Conservation (phyloP, 2,888 invertebrate species). For the Melolontha melolontha region DNA sequence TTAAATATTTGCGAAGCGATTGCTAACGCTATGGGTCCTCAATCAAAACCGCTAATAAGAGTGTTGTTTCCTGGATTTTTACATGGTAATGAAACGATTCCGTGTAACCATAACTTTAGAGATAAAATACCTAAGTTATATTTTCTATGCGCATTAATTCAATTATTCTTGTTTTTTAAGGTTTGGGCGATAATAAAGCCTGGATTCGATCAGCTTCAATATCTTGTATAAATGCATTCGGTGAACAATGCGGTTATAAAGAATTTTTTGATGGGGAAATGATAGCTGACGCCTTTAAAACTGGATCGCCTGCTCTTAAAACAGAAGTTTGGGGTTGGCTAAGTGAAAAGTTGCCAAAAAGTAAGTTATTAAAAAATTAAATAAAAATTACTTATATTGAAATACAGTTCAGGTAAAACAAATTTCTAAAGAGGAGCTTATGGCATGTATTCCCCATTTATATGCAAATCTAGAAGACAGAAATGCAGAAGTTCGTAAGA, state of each 20-base stretch:
- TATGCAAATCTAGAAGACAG: slow-evolving; percentile 91
- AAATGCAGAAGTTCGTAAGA: slow-evolving; percentile 90
- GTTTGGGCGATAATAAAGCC: slow-evolving; percentile 78
- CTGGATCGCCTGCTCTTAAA: slow-evolving; percentile 85
- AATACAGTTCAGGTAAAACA: slow-evolving; percentile 72
- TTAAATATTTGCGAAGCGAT: slow-evolving; percentile 86
- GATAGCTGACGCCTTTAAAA: slow-evolving; percentile 86
- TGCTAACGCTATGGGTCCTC: slow-evolving; percentile 85
- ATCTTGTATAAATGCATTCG: slow-evolving; percentile 88
- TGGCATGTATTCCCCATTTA: slow-evolving; percentile 80
- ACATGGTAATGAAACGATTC: slow-evolving; percentile 71
- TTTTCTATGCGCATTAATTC: neutral
- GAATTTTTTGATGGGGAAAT: slow-evolving; percentile 91
- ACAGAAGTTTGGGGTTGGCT: slow-evolving; percentile 89
- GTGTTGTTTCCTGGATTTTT: slow-evolving; percentile 88
- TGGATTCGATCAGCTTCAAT: slow-evolving; percentile 85
- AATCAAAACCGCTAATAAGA: slow-evolving; percentile 82
- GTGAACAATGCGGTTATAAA: slow-evolving; percentile 82
- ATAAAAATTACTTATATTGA: slow-evolving; percentile 5
- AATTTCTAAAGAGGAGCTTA: slow-evolving; percentile 85
- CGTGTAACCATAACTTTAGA: neutral
- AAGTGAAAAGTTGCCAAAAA: slow-evolving; percentile 81
- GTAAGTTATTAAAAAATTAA: slow-evolving; percentile 62
- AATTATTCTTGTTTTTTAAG: slow-evolving; percentile 56
- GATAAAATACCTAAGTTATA: neutral